Evolutionary conservation across 2,888 invertebrate species (phyloP).

Genomic region (Syrista parreyssii): DNA sequence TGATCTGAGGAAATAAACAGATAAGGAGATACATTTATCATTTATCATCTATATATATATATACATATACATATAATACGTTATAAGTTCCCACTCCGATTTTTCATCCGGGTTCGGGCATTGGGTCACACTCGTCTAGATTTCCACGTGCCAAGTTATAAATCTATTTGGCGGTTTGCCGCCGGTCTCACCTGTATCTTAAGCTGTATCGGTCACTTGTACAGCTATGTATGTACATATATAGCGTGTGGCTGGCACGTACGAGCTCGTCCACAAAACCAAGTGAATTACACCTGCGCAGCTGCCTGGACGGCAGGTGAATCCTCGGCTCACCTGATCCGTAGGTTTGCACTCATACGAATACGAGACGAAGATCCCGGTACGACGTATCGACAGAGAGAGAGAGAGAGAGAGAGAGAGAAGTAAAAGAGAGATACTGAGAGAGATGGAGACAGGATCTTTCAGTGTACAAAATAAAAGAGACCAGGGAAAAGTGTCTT

Average conservation of each 20-base stretch:
- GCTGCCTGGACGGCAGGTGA: conserved; percentile 61
- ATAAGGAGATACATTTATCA: neutral
- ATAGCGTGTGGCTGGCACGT: conserved; percentile 33
- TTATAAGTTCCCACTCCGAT: neutral
- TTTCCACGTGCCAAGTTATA: conserved; percentile 5
- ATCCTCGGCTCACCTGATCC: conserved; percentile 61
- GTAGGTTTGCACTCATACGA: conserved; percentile 27
- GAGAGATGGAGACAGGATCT: neutral
- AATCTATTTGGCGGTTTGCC: conserved; percentile 11
- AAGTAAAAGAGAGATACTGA: neutral
- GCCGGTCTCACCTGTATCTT: conserved; percentile 6
- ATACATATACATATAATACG: neutral
- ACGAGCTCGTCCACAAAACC: conserved; percentile 51
- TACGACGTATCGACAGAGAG: neutral
- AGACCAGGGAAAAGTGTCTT: conserved; percentile 50
- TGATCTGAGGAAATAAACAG: neutral
- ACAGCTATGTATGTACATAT: conserved; percentile 10
- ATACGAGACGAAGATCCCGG: neutral
- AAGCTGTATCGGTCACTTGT: conserved; percentile 13
- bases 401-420: neutral
- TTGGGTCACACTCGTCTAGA: neutral
- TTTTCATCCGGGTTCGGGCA: neutral
- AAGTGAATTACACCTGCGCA: conserved; percentile 63
- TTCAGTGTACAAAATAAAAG: neutral
- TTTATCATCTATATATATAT: neutral